Evolutionary conservation across 2,888 invertebrate species (phyloP).

Genomic region (Agelastica alni): DNA sequence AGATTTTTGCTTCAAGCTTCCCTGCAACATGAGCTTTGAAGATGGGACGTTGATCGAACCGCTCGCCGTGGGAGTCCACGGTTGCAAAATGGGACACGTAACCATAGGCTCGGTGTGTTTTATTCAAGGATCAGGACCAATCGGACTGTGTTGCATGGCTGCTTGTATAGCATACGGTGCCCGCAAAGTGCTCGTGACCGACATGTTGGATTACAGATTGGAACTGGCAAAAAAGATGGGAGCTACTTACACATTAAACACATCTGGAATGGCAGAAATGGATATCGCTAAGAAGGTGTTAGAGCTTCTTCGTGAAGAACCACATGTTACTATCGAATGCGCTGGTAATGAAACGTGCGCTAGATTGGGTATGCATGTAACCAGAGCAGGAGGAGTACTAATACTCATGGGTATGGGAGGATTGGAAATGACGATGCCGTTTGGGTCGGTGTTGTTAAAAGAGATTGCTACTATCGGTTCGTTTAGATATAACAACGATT

Average conservation of each 20-base stretch:
- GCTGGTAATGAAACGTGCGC: constrained; percentile 71
- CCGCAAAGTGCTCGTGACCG: constrained; percentile 70
- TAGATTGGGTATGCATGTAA: constrained; percentile 48
- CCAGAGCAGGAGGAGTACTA: constrained; percentile 81
- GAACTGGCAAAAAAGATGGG: constrained; percentile 77
- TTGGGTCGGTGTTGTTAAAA: constrained; percentile 76
- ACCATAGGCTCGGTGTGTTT: constrained; percentile 71
- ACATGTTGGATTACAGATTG: constrained; percentile 64
- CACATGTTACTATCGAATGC: constrained; percentile 84
- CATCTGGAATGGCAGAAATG: constrained; percentile 61
- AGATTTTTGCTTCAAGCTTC: constrained; percentile 87
- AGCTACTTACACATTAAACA: constrained; percentile 70
- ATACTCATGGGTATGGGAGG: constrained; percentile 88
- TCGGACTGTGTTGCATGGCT: constrained; percentile 79
- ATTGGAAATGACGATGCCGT: constrained; percentile 74
- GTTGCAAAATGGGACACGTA: constrained; percentile 82
- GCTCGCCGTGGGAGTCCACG: constrained; percentile 89
- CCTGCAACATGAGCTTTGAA: constrained; percentile 86
- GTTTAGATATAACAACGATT: constrained; percentile 91
- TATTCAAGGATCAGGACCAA: constrained; percentile 84
- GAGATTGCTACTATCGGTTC: constrained; percentile 92
- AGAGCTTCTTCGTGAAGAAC: constrained; percentile 63
- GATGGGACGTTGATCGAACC: constrained; percentile 94
- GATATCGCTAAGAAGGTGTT: constrained; percentile 64
- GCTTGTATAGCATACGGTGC: constrained; percentile 87